A percentile compares a stretch with the other conserved stretches of the same genome.
These are phyloP conservation scores for Euzetes globulus DNA, from an alignment of 2,888 invertebrate species.

Conservation along the genomic window DNA sequence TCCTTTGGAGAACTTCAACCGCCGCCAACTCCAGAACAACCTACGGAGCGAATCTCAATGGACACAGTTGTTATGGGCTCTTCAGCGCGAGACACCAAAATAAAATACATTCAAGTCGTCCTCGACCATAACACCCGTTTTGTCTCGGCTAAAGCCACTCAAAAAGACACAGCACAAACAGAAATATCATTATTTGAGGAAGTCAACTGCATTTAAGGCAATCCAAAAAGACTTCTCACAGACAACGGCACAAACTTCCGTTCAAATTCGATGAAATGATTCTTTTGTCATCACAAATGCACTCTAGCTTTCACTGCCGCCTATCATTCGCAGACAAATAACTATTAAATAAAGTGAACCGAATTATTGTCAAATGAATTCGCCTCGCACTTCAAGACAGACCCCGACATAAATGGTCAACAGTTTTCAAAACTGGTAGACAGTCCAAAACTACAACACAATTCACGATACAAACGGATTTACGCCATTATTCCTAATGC, in stretches of 20 bases:
- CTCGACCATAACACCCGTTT: neutral
- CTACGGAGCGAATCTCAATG: neutral
- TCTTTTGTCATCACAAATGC: neutral
- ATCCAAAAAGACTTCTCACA: neutral
- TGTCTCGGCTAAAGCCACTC: neutral
- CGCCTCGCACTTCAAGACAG: neutral
- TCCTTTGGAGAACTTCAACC: neutral
- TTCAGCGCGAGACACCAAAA: neutral
- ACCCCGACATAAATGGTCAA: constrained; percentile 7
- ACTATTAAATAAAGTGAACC: neutral
- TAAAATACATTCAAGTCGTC: neutral
- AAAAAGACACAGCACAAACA: neutral
- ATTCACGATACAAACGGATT: constrained; percentile 13
- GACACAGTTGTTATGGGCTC: constrained; percentile 17
- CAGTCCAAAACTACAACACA: constrained; percentile 15
- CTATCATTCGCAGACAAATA: constrained; percentile 29
- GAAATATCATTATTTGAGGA: neutral
- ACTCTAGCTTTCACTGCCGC: neutral
- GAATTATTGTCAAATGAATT: neutral
- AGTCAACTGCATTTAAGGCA: neutral
- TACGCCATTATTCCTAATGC: neutral
- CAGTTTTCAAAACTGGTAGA: neutral
- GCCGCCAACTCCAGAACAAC: neutral
- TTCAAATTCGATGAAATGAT: neutral
- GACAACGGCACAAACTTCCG: neutral